These are phyloP conservation scores for Ditula angustiorana DNA, from an alignment of 2,888 invertebrate genomes.

Conservation along the genomic window DNA sequence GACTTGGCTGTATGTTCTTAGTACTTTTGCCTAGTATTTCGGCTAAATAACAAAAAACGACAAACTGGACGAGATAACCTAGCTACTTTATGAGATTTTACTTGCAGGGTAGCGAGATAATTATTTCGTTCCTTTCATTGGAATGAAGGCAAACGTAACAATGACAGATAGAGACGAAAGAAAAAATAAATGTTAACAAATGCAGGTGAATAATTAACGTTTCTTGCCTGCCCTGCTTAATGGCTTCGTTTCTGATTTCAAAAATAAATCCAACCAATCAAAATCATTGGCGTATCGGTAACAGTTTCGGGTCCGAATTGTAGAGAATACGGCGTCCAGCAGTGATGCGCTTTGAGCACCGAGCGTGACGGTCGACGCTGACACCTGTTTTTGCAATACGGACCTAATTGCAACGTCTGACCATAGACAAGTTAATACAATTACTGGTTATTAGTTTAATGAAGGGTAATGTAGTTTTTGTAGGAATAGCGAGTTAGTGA, in stretches of 20 bases:
- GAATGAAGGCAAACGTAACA: no score
- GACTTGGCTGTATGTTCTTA: no score
- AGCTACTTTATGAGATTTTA: no score
- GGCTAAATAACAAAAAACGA: no score
- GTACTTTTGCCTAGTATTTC: no score
- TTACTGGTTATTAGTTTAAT: conserved; percentile 29
- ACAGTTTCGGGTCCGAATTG: background rate
- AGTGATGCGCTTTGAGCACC: conserved; percentile 26
- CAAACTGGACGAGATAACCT: no score
- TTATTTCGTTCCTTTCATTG: no score
- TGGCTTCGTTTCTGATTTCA: background rate
- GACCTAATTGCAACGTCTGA: conserved; percentile 20
- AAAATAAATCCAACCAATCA: background rate
- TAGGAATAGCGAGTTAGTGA: conserved; percentile 10
- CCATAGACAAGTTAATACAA: conserved; percentile 23
- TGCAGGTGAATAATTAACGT: no score
- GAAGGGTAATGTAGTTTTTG: conserved; percentile 16
- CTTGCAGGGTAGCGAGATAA: no score
- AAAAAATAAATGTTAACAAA: no score
- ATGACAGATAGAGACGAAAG: no score
- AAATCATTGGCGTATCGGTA: background rate
- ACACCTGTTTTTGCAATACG: conserved; percentile 36
- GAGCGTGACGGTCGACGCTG: conserved; percentile 25
- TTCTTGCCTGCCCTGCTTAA: no score
- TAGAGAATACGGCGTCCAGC: background rate